Percentiles rank a stretch among this genome's conserved stretches.
These are phyloP conservation scores for Cyprinodon diabolis DNA, from an alignment of 2,797 vertebrate species.

Conservation along the genomic window DNA sequence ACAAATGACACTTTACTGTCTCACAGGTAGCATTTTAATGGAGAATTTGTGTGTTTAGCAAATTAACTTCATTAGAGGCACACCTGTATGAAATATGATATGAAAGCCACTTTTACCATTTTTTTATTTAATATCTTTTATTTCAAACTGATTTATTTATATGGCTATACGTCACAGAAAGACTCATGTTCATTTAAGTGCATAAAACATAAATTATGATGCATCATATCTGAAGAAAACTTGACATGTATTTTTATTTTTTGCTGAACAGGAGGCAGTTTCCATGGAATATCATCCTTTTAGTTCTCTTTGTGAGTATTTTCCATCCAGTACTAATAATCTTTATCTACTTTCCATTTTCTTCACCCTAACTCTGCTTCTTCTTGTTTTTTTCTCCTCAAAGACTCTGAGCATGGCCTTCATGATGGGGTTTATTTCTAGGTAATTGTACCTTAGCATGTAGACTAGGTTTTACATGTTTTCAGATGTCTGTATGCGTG, in stretches of 20 bases:
- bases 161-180: not conserved
- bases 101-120: too few species aligned
- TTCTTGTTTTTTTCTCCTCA: not conserved
- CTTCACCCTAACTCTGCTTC: not conserved
- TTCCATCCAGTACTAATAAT: not conserved
- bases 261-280: constrained; percentile 86
- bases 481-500: not conserved
- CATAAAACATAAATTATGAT: not conserved
- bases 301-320: constrained; percentile 92
- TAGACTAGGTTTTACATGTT: not conserved
- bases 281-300: constrained; percentile 91
- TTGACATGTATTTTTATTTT: not conserved
- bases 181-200: not conserved
- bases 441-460: constrained; percentile 60
- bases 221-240: not conserved
- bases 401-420: constrained; percentile 82
- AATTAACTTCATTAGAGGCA: not conserved
- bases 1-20: too few species aligned
- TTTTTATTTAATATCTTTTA: not conserved
- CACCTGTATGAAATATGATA: not conserved
- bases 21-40: not conserved
- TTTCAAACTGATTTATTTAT: not conserved
- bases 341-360: not conserved
- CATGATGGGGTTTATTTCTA: constrained; percentile 84
- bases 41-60: not conserved